Evolutionary conservation across 2,888 invertebrate genomes (phyloP), one percentile per base, ranked within the genome.

Genomic region (Monopis laevigella): DNA sequence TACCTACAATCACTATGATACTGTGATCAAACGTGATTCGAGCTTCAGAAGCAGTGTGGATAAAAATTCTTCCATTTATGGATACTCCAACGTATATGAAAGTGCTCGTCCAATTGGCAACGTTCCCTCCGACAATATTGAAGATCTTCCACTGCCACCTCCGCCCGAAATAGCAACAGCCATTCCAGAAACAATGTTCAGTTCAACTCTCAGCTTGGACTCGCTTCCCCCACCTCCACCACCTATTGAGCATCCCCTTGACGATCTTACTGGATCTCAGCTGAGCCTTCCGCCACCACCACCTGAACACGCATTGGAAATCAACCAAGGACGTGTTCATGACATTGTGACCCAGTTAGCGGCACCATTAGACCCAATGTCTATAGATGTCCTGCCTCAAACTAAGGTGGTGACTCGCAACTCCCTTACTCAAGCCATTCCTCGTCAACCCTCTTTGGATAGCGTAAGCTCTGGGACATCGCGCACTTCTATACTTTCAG

Each of bases 211-310:
- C 8, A 92, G 92, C 16, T 65, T 92, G 28, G 92, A 92, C 52
- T 91, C 90, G n/a, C 65, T 92, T 44, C 91, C 90, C 0, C 92
- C 91, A 11, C 92, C 92, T 1, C 89, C 84, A 35, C 88, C 88
- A 28, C 88, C 88, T 3, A 73, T 73, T 46, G 47, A 58, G 10
- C 13, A 27, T 2, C 46, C 54, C 2, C 44, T 65, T 11, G 74
- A 75, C 36, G 87, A 88, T 45, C 65, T 88, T 6, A 83, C 85
- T 8, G 90, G 89, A 3, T 90, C 91, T 4, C 88, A 88, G 55
- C 66, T 90, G 19, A 90, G 89, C 30, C 66, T 91, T 27, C 92
- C 92, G 5, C 92, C 90, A 6, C 90, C 90, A 1, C 91, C 91
- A 2, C 83, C 85, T 10, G 82, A 77, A 50, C 77, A 81, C 48